A percentile compares a stretch with the other conserved stretches of the same genome.
Conservation (phyloP, 2,113 vertebrate genomes). For the Anser brachyrhynchus region DNA sequence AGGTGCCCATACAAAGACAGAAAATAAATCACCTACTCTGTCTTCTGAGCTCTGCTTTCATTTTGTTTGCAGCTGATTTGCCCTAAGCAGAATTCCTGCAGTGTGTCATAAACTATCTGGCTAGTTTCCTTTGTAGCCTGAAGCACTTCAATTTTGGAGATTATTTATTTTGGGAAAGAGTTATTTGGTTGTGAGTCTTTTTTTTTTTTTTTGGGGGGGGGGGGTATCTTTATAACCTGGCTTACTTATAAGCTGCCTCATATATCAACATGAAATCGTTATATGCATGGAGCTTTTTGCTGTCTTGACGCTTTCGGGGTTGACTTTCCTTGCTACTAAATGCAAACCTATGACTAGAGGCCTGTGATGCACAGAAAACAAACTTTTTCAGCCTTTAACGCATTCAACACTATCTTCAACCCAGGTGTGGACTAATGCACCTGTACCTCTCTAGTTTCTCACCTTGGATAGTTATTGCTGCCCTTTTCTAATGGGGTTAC, state of each 20-base stretch:
- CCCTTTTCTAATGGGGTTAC: background rate
- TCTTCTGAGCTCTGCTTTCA: slow-evolving; percentile 2
- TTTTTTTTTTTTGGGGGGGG: background rate
- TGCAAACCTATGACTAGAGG: background rate
- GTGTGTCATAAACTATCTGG: slow-evolving; percentile 23
- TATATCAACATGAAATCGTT: slow-evolving; percentile 13
- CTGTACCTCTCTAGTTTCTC: background rate
- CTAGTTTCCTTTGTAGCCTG: slow-evolving; percentile 29
- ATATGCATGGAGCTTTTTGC: background rate
- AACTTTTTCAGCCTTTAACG: background rate
- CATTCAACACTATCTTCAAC: background rate
- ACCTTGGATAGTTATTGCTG: background rate
- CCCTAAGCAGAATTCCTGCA: slow-evolving; percentile 50
- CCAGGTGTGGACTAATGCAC: background rate
- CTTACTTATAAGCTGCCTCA: background rate
- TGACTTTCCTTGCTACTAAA: background rate
- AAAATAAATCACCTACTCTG: background rate
- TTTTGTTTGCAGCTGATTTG: slow-evolving; percentile 55
- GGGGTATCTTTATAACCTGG: background rate
- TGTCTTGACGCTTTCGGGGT: background rate
- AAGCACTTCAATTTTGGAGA: background rate
- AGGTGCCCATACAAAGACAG: background rate
- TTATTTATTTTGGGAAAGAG: slow-evolving; percentile 37
- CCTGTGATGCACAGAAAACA: background rate
- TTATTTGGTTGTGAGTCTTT: background rate